phyloP scores from a whole-genome alignment of 2,797 vertebrate genomes.

The Somateria mollissima region DNA sequence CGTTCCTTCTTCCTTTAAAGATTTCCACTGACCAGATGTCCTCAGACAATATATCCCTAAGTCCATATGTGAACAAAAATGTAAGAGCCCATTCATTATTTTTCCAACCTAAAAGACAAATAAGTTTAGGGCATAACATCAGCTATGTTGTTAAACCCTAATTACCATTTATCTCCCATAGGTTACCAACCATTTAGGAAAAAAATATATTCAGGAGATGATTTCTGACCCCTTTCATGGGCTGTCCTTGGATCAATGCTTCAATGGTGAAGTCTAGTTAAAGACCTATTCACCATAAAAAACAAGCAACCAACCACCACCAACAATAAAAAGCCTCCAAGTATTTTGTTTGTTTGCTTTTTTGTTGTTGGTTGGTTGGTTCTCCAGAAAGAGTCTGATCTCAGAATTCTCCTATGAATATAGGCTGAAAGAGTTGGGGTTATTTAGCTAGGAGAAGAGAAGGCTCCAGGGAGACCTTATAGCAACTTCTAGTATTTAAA shows the following conservation, averaged over 20 bases:
- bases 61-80: neutral
- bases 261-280: neutral
- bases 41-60: neutral
- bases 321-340: neutral
- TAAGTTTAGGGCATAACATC: neutral
- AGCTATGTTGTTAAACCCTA: neutral
- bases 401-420: neutral
- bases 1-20: neutral
- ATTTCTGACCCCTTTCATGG: neutral
- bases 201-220: neutral
- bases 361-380: neutral
- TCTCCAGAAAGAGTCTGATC: neutral
- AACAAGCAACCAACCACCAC: too few species aligned
- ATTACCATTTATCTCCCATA: neutral
- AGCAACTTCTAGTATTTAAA: too few species aligned
- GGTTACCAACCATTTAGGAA: neutral
- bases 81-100: accelerated
- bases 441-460: too few species aligned
- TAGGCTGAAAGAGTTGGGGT: too few species aligned
- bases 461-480: too few species aligned
- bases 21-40: neutral
- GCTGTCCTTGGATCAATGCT: neutral
- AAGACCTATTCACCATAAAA: neutral
- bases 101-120: neutral
- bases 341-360: neutral